phyloP scores from a whole-genome alignment of 2,797 vertebrate species.

The Myotis daubentonii region DNA sequence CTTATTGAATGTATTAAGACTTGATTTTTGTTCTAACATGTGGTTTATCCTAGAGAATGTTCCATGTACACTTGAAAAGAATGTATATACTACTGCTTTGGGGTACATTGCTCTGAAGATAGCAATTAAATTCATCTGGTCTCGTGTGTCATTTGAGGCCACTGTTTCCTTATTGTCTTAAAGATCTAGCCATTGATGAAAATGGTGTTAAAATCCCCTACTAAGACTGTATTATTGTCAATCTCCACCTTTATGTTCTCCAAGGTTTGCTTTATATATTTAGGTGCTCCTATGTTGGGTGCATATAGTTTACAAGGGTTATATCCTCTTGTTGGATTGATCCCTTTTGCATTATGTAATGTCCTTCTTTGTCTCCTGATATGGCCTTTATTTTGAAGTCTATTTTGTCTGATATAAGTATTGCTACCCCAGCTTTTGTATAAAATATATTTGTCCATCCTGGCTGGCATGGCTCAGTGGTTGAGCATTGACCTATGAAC shows the following conservation, averaged over 20 bases:
- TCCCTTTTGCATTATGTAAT: background rate
- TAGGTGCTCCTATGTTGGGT: background rate
- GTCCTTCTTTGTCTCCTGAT: background rate
- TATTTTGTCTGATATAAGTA: background rate
- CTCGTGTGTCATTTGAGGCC: background rate
- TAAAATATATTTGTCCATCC: background rate
- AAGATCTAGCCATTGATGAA: background rate
- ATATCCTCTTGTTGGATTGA: background rate
- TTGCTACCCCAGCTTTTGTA: background rate
- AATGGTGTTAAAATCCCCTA: background rate
- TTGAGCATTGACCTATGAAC: too few species aligned
- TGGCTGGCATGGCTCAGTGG: too few species aligned
- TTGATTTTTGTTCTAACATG: background rate
- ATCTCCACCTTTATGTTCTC: background rate
- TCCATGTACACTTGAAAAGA: background rate
- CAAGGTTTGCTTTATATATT: background rate
- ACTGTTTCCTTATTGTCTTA: background rate
- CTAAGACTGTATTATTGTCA: background rate
- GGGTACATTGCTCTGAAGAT: background rate
- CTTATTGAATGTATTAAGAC: background rate
- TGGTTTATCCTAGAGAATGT: background rate
- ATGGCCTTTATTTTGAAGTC: background rate
- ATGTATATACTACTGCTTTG: background rate
- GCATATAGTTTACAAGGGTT: background rate
- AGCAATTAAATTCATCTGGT: background rate